Evolutionary conservation across 1,140 invertebrate genomes (phyloP).

Genomic region (Drosophila persimilis): DNA sequence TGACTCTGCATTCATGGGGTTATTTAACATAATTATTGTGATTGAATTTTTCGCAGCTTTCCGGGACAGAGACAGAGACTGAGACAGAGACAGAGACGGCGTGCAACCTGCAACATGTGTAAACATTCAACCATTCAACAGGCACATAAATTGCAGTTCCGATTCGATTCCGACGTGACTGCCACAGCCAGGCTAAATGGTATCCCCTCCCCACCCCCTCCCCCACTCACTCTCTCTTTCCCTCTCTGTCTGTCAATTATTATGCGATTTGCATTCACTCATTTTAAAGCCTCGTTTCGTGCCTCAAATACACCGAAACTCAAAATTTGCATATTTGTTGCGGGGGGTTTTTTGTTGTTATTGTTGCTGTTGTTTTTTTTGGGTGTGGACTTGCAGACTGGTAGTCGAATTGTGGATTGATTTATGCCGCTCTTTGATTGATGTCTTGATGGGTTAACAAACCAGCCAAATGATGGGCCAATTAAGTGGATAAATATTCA

Average conservation of each 20-base stretch:
- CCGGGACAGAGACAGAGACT: slow-evolving; percentile 28
- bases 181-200: slow-evolving; percentile 30
- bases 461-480: slow-evolving; percentile 34
- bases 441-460: slow-evolving; percentile 47
- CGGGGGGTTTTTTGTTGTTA: background rate
- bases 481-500: slow-evolving; percentile 64
- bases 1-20: background rate
- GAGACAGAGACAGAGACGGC: background rate
- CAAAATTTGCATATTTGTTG: slow-evolving; percentile 52
- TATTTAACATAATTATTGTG: slow-evolving; percentile 73
- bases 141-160: slow-evolving; percentile 45
- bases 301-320: background rate
- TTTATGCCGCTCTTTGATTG: slow-evolving; percentile 57
- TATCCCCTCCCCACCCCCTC: slow-evolving; percentile 20
- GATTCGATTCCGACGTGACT: slow-evolving; percentile 47
- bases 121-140: slow-evolving; percentile 31
- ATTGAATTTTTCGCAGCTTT: slow-evolving; percentile 61
- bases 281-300: slow-evolving; percentile 58
- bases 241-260: slow-evolving; percentile 47
- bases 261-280: slow-evolving; percentile 63
- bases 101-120: slow-evolving; percentile 36
- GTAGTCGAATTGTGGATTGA: slow-evolving; percentile 43
- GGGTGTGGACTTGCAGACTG: slow-evolving; percentile 29
- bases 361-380: slow-evolving; percentile 1
- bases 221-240: background rate